Base-by-base conservation (phyloP, 2,797 vertebrate genomes). In the Pempheris klunzingeri region DNA sequence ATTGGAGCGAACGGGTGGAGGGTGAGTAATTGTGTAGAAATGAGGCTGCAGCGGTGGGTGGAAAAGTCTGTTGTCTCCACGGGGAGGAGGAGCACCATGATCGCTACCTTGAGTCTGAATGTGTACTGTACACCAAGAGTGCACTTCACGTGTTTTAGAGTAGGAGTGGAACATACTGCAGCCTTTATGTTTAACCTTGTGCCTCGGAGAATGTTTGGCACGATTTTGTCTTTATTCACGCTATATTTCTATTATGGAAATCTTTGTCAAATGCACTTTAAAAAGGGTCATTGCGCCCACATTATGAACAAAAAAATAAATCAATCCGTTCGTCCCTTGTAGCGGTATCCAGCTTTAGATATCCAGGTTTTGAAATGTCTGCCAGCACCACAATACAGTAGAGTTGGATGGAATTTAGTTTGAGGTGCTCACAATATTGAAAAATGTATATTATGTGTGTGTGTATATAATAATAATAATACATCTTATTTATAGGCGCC, bases 1-100 rank as follows among this genome's bases (percentile, higher is more conserved):
- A 90, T 82, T 88, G 74, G 71, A 84, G 73, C 71, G 65, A 90
- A 86, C 67, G 70, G 77, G 71, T 78, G 84, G 74, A 26, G 73
- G 55, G 76, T 71, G 76, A 88, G 62, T 81, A 82, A 83, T 80
- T 84, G 80, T 63, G 65, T 47, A 70, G 73, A 86, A 85, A 85
- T 81, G 55, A 80, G 83, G 65, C 58, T 68, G 53, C 59, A 71
- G 47, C 20, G 14, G 65, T 73, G 68, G 66, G 68, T 18, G 68
- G 28, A 81, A 66, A 78, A 81, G 63, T 67, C 43, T 82, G 62
- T 81, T 80, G 54, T 65, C 79, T 78, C 72, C 22, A 54, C 70
- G 15, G 68, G 63, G 70, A 71, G 44, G 30, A 47, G 26, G 17
- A 60, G 32, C 4, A 47, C 39, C 47, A 43, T 34, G 22, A 53